Conservation (phyloP, 2,888 invertebrate species). For the Lasioglossum morio region DNA sequence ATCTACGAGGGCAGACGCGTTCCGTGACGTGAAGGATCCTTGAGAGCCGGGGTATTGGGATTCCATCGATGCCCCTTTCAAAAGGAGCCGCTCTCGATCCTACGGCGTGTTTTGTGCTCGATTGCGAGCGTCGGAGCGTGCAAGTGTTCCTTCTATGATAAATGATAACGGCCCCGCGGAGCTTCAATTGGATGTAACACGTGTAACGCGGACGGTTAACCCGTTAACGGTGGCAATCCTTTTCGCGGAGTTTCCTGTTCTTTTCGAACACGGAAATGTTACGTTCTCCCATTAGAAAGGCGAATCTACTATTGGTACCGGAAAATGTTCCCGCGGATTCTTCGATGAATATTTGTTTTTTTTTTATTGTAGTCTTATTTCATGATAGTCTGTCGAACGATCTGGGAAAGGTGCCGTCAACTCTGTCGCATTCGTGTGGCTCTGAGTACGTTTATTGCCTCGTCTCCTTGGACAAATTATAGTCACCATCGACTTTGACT, state of each 20-base stretch:
- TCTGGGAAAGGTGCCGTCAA: no score
- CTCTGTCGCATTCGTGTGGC: no score
- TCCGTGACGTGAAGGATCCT: constrained; percentile 30
- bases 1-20: constrained; percentile 26
- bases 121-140: neutral
- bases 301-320: neutral
- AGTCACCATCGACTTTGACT: neutral
- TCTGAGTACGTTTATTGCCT: no score
- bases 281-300: neutral
- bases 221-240: neutral
- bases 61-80: constrained; percentile 33
- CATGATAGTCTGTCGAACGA: no score
- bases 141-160: neutral
- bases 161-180: neutral
- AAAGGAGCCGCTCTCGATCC: constrained; percentile 42
- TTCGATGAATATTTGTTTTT: neutral
- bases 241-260: neutral
- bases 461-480: no score
- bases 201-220: constrained; percentile 4
- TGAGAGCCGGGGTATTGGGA: constrained; percentile 30
- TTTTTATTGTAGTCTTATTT: no score
- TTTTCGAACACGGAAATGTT: neutral
- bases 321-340: neutral
- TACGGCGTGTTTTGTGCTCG: neutral
- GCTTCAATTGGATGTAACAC: neutral